Conservation (phyloP, 2,797 vertebrate species). For the Buphagus erythrorhynchus region DNA sequence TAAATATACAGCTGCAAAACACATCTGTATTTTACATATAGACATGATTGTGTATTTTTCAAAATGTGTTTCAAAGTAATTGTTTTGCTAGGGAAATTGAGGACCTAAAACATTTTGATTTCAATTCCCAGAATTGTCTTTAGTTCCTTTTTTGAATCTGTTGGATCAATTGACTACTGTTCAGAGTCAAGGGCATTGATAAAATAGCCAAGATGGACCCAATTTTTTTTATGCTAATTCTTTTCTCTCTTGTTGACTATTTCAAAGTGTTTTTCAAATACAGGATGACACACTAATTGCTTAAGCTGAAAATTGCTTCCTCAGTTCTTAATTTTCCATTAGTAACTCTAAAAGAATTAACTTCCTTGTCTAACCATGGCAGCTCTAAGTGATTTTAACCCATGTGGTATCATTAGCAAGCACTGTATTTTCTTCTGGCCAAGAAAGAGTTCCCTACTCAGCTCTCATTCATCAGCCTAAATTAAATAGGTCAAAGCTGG, state of each 20-base stretch:
- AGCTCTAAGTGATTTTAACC: slow-evolving; percentile 11
- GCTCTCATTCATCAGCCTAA: background rate
- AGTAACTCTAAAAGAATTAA: background rate
- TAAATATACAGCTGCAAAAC: background rate
- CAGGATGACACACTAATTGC: background rate
- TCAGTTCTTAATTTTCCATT: background rate
- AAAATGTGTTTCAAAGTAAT: background rate
- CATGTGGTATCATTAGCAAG: background rate
- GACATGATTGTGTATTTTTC: background rate
- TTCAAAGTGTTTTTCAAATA: slow-evolving; percentile 21
- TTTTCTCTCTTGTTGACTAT: background rate
- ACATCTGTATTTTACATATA: background rate
- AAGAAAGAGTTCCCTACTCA: background rate
- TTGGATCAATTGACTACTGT: background rate
- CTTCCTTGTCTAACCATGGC: background rate
- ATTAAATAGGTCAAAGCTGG: background rate
- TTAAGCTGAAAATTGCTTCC: slow-evolving; percentile 8
- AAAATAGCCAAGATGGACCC: background rate
- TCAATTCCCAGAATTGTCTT: background rate
- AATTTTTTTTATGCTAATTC: background rate
- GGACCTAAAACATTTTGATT: background rate
- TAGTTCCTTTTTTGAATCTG: background rate
- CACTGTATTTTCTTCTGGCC: background rate
- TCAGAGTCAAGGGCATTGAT: background rate
- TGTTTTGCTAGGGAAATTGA: background rate